Evolutionary conservation across 1,140 invertebrate genomes (phyloP).

Genomic region (Gerris buenoi): DNA sequence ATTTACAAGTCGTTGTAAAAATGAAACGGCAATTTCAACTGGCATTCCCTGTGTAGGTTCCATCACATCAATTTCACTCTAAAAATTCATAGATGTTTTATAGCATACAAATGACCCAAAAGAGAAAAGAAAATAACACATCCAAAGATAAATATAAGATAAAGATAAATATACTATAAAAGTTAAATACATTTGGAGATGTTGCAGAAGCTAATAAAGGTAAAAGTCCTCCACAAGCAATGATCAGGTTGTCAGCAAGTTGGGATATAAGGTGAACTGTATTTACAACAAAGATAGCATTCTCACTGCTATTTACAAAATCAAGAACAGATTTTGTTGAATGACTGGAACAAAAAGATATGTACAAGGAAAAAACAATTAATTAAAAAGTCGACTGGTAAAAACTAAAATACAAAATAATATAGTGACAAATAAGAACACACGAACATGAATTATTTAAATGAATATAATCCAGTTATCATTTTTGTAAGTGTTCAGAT

Average conservation of each 20-base stretch:
- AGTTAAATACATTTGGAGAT: constrained; percentile 79
- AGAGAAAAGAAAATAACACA: too few relatives aligned
- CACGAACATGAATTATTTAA: too few relatives aligned
- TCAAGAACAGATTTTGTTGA: constrained; percentile 93
- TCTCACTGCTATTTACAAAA: constrained; percentile 94
- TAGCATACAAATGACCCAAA: too few relatives aligned
- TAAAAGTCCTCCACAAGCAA: constrained; percentile 92
- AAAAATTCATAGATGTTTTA: too few relatives aligned
- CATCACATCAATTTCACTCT: constrained; percentile 96
- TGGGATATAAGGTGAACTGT: constrained; percentile 98
- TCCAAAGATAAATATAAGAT: background rate
- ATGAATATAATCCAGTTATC: too few relatives aligned
- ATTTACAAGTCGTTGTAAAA: constrained; percentile 89
- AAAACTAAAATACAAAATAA: too few relatives aligned
- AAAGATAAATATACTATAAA: constrained; percentile 3
- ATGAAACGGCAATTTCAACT: constrained; percentile 90
- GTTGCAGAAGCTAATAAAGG: constrained; percentile 94
- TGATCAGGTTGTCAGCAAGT: constrained; percentile 95
- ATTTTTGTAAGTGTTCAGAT: too few relatives aligned
- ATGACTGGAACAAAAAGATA: constrained; percentile 46
- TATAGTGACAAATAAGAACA: too few relatives aligned
- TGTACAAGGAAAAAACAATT: background rate
- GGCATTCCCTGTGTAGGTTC: constrained; percentile 98
- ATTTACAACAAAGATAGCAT: constrained; percentile 98
- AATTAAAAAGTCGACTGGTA: too few relatives aligned